phyloP scores from a whole-genome alignment of 2,797 vertebrate species.

The Falco berigora region DNA sequence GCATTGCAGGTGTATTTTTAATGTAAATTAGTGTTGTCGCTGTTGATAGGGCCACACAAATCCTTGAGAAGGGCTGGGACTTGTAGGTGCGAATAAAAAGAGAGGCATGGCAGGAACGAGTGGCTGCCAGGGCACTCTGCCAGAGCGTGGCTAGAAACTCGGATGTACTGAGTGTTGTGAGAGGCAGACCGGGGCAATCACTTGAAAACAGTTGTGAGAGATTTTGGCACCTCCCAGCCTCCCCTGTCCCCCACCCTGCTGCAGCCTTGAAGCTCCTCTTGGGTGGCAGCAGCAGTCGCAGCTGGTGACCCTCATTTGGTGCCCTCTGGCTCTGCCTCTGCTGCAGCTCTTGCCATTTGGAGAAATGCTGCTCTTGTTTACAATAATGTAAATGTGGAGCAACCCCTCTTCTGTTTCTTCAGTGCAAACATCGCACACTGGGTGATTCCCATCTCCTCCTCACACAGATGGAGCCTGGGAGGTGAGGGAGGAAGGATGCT shows the following conservation, averaged over 20 bases:
- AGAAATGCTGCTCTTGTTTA: background rate
- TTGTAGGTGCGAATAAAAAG: background rate
- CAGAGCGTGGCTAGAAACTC: background rate
- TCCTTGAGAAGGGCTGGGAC: background rate
- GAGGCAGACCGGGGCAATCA: background rate
- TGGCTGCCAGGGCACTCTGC: background rate
- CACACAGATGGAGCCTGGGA: background rate
- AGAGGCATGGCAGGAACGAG: background rate
- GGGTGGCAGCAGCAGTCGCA: background rate
- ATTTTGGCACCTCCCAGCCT: background rate
- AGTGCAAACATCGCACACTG: background rate
- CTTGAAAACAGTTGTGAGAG: accelerated
- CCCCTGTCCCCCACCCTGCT: background rate
- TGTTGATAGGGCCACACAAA: background rate
- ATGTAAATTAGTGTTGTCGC: background rate
- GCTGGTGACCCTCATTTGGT: background rate
- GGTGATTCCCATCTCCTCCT: background rate
- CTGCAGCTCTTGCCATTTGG: background rate
- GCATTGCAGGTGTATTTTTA: background rate
- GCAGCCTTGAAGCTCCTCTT: background rate
- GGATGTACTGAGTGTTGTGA: background rate
- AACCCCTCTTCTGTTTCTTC: background rate
- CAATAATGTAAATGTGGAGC: background rate
- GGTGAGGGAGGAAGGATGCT: background rate
- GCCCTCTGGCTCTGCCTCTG: background rate